A percentile compares a stretch with the other conserved stretches of the same genome.
Conservation (phyloP, 2,888 invertebrate species). For the Dryadula phaetusa region DNA sequence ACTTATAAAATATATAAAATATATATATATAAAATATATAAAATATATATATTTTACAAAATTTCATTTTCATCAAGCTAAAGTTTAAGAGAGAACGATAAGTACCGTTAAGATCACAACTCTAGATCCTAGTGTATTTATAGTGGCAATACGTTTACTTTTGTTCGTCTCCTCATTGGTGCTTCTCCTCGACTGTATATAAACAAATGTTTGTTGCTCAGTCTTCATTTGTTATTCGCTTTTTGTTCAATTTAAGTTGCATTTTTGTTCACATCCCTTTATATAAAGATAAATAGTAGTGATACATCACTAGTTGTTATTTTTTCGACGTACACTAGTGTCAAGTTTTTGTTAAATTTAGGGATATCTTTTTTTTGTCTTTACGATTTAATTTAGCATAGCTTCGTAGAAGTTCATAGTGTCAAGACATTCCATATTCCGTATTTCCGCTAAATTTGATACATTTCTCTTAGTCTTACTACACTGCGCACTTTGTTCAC, state of each 20-base stretch:
- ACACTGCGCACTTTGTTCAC: too few species aligned
- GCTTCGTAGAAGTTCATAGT: too few species aligned
- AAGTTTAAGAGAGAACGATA: slow-evolving; percentile 37
- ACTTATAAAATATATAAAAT: too few species aligned
- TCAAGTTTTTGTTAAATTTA: too few species aligned
- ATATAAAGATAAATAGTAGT: neutral
- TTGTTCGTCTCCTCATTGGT: slow-evolving; percentile 32
- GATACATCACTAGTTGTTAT: neutral
- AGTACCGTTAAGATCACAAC: slow-evolving; percentile 32
- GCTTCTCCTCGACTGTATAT: slow-evolving; percentile 32
- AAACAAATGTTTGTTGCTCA: slow-evolving; percentile 25
- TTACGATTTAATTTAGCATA: too few species aligned
- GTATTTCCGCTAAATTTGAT: too few species aligned
- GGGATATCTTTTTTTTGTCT: too few species aligned
- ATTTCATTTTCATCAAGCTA: slow-evolving; percentile 10
- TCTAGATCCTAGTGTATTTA: slow-evolving; percentile 29
- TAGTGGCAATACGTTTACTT: slow-evolving; percentile 33
- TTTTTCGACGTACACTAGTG: neutral
- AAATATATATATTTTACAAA: neutral
- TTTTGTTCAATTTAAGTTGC: neutral
- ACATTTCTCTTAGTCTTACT: too few species aligned
- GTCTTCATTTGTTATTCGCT: slow-evolving; percentile 19
- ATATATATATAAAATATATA: too few species aligned
- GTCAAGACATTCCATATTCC: too few species aligned
- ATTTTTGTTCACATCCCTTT: neutral